phyloP scores from a whole-genome alignment of 2,113 vertebrate species.

The Colossoma macropomum region DNA sequence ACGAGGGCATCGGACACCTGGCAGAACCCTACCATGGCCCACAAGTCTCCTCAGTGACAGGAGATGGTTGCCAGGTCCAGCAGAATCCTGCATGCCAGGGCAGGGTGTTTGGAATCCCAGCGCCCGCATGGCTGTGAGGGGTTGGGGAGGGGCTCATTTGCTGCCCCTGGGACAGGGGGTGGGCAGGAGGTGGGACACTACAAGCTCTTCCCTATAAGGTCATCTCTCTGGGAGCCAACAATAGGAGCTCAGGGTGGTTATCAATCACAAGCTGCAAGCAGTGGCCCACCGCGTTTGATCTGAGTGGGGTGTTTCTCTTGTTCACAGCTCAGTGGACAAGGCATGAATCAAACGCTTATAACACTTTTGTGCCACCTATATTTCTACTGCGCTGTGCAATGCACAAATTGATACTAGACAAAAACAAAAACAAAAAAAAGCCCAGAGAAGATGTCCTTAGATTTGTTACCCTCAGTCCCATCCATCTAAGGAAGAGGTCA shows the following conservation, averaged over 20 bases:
- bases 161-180: conserved; percentile 7
- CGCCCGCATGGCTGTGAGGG: conserved; percentile 9
- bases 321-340: conserved; percentile 2
- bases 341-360: conserved; percentile 7
- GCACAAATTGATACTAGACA: background rate
- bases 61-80: conserved; percentile 48
- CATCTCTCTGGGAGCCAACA: conserved; percentile 49
- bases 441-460: too few species aligned
- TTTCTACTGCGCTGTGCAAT: too few species aligned
- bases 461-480: background rate
- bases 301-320: conserved; percentile 13
- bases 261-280: conserved; percentile 19
- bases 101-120: conserved; percentile 44
- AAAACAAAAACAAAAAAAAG: background rate
- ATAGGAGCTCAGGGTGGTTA: conserved; percentile 39
- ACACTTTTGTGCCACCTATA: background rate
- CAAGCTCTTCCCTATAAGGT: conserved; percentile 49
- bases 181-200: conserved; percentile 22
- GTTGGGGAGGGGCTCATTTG: conserved; percentile 19
- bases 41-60: conserved; percentile 23
- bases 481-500: background rate
- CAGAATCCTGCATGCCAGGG: conserved; percentile 43
- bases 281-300: conserved; percentile 19
- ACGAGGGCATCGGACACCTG: conserved; percentile 39
- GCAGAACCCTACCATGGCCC: background rate